A percentile compares a stretch with the other conserved stretches of the same genome.
Evolutionary conservation across 2,888 invertebrate species (phyloP).

Genomic region (Tiliacea citrago): DNA sequence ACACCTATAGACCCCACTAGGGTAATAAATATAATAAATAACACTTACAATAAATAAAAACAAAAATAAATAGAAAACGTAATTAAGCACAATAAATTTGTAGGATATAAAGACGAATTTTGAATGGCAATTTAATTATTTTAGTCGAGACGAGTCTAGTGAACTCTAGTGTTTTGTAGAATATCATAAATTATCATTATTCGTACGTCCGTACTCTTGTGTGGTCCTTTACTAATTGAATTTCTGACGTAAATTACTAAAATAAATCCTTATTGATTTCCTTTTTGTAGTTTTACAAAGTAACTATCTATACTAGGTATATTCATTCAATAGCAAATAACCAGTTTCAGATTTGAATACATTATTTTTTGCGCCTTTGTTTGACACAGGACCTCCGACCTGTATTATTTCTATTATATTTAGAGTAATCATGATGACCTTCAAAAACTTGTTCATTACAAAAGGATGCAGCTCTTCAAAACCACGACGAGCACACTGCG

Average conservation of each 20-base stretch:
- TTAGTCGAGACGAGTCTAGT: slow-evolving; percentile 28
- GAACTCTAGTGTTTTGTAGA: slow-evolving; percentile 18
- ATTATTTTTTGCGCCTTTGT: not conserved
- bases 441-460: not conserved
- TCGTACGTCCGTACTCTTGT: not conserved
- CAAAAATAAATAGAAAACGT: too few species aligned
- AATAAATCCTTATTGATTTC: not conserved
- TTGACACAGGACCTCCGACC: not conserved
- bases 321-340: not conserved
- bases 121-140: too few species aligned
- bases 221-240: not conserved
- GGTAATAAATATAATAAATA: too few species aligned
- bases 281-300: not conserved
- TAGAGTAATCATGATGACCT: slow-evolving; percentile 9
- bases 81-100: too few species aligned
- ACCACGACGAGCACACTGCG: not conserved
- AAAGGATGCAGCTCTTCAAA: not conserved
- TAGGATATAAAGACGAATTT: too few species aligned
- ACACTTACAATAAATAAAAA: too few species aligned
- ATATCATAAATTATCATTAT: too few species aligned
- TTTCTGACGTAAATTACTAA: not conserved
- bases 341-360: slow-evolving; percentile 9
- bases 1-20: too few species aligned
- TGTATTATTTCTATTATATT: not conserved
- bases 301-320: too few species aligned